phyloP scores from a whole-genome alignment of 2,888 invertebrate species.

The Meganola albula region DNA sequence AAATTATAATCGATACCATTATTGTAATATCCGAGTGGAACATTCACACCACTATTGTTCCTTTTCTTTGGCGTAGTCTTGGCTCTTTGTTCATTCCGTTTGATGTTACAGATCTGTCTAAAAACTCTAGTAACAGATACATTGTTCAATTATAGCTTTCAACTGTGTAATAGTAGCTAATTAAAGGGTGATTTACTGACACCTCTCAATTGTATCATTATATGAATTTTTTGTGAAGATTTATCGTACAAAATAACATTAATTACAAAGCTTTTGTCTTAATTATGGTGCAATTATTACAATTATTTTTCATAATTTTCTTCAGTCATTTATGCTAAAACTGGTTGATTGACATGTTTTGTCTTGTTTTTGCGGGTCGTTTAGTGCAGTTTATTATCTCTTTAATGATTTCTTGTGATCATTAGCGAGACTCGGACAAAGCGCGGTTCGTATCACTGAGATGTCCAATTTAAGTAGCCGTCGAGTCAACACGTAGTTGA shows the following conservation, averaged over 20 bases:
- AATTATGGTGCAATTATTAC: conserved; percentile 6
- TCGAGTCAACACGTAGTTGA: conserved; percentile 41
- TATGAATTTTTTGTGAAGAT: conserved; percentile 12
- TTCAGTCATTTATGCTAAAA: conserved; percentile 14
- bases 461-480: conserved; percentile 51
- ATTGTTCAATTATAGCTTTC: conserved; percentile 40
- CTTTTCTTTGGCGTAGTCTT: conserved; percentile 47
- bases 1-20: conserved; percentile 79
- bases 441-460: conserved; percentile 26
- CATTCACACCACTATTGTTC: conserved; percentile 70
- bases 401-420: conserved; percentile 38
- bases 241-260: conserved; percentile 8
- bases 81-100: conserved; percentile 40
- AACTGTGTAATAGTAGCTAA: conserved; percentile 33
- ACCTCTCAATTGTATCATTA: conserved; percentile 22
- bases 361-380: conserved; percentile 8
- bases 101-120: conserved; percentile 34
- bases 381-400: conserved; percentile 20
- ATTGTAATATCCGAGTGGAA: conserved; percentile 73
- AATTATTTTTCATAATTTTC: conserved; percentile 18
- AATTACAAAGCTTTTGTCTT: too few species aligned
- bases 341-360: conserved; percentile 13
- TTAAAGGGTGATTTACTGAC: conserved; percentile 25
- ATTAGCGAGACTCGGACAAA: conserved; percentile 42
- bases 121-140: conserved; percentile 31